Conservation (phyloP, 2,113 vertebrate species). For the Heptranchias perlo region DNA sequence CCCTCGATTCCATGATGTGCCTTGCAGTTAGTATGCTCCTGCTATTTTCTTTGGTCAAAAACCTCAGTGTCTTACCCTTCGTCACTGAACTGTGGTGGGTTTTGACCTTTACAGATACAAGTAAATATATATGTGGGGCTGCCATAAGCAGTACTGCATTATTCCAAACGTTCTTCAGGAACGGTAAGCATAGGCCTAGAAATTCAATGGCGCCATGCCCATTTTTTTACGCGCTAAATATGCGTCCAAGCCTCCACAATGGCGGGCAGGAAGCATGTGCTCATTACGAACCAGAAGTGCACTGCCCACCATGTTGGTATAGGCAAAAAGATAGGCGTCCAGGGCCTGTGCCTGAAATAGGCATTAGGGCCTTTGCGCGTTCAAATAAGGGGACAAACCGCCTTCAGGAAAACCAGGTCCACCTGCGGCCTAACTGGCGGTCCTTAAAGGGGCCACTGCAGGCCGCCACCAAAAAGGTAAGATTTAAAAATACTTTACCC, state of each 20-base stretch:
- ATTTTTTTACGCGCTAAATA: neutral
- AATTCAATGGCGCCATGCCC: neutral
- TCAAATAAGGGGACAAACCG: no score
- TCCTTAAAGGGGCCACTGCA: no score
- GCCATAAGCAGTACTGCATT: neutral
- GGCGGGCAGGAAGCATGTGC: neutral
- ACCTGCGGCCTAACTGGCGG: no score
- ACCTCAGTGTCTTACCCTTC: neutral
- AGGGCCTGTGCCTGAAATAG: no score
- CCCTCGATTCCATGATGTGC: neutral
- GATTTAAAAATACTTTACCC: no score
- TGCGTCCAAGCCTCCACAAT: neutral
- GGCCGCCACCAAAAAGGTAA: no score
- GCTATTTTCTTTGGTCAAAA: neutral
- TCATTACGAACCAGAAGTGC: neutral
- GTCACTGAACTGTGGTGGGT: neutral
- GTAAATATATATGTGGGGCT: neutral
- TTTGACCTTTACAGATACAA: neutral
- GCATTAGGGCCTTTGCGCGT: no score
- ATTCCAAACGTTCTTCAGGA: neutral
- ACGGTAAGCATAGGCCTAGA: neutral
- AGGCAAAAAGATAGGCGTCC: no score
- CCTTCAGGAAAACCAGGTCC: no score
- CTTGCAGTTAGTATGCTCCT: neutral
- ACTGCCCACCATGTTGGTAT: no score